A percentile compares a stretch with the other conserved stretches of the same genome.
Evolutionary conservation across 2,797 vertebrate species (phyloP).

Genomic region (Mus minutoides): DNA sequence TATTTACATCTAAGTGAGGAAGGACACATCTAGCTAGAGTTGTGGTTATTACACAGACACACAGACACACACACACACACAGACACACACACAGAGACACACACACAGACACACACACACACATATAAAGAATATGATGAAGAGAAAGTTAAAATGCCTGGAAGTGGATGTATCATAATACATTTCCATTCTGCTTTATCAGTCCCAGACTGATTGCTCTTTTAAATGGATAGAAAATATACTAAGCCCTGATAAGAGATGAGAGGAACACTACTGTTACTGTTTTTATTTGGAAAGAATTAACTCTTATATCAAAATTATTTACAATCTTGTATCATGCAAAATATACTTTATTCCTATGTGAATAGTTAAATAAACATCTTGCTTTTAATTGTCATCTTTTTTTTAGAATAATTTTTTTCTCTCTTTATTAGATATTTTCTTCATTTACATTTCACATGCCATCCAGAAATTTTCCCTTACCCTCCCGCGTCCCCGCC

Average conservation of each 20-base stretch:
- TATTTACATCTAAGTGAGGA: background rate
- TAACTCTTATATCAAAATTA: background rate
- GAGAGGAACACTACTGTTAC: background rate
- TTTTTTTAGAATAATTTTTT: too few relatives aligned
- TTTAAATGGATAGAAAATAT: background rate
- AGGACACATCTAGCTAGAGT: fast-evolving
- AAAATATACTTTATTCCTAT: background rate
- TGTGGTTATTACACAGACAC: too few relatives aligned
- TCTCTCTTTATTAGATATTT: too few relatives aligned
- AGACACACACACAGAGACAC: too few relatives aligned
- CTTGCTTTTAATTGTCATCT: background rate
- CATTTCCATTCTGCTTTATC: background rate
- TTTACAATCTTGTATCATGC: background rate
- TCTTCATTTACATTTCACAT: too few relatives aligned
- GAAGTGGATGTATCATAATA: background rate
- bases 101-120: too few relatives aligned
- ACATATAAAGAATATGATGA: background rate
- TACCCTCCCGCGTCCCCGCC: too few relatives aligned
- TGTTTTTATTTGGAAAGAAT: background rate
- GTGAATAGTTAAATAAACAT: background rate
- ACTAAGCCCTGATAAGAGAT: background rate
- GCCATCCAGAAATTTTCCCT: too few relatives aligned
- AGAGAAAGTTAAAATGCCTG: background rate
- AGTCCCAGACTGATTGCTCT: background rate
- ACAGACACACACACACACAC: too few relatives aligned